Evolutionary conservation across 2,113 vertebrate species (phyloP).

Genomic region (Thamnophis sirtalis): DNA sequence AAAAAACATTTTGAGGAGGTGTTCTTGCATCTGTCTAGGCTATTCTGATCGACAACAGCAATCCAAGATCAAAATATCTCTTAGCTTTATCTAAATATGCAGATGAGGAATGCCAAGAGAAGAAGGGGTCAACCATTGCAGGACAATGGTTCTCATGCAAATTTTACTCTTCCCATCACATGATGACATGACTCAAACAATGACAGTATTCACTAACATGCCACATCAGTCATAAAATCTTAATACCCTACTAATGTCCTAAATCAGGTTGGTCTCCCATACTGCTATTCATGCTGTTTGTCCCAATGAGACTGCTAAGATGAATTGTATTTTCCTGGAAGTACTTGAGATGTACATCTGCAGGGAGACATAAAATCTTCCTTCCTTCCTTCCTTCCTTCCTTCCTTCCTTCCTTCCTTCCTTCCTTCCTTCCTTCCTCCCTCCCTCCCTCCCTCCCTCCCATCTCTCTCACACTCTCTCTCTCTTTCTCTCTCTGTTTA

Average conservation of each 20-base stretch:
- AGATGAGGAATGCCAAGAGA: too few species aligned
- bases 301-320: not conserved
- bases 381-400: too few species aligned
- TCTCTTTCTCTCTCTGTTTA: not conserved
- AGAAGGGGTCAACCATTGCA: too few species aligned
- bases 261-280: not conserved
- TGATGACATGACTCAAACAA: not conserved
- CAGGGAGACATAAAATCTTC: too few species aligned
- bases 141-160: not conserved
- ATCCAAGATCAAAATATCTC: not conserved
- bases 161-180: not conserved
- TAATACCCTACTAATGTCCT: not conserved
- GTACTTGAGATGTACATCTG: not conserved
- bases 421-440: too few species aligned
- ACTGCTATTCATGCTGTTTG: not conserved
- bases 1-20: not conserved
- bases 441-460: too few species aligned
- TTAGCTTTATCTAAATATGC: not conserved
- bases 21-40: not conserved
- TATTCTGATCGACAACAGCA: not conserved
- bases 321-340: not conserved
- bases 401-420: too few species aligned
- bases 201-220: not conserved
- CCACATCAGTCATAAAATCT: not conserved
- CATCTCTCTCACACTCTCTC: too few species aligned